Percentiles rank a stretch among this genome's conserved stretches.
Conservation (phyloP, 1,140 invertebrate species). For the Globodera rostochiensis region DNA sequence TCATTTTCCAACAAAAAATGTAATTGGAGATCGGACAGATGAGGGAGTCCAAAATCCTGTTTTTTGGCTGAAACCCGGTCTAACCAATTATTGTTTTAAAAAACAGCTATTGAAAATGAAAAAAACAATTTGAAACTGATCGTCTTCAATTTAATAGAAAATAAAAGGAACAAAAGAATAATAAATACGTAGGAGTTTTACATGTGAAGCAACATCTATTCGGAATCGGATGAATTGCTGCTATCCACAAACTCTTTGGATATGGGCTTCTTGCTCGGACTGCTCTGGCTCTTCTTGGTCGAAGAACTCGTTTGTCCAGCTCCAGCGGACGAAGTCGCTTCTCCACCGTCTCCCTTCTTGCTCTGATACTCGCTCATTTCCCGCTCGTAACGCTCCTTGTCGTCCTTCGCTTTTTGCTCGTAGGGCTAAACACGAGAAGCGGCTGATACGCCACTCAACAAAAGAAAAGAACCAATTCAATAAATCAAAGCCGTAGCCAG, state of each 20-base stretch:
- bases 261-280: conserved; percentile 43
- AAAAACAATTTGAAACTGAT: too few relatives aligned
- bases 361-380: conserved; percentile 58
- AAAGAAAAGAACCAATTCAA: not conserved
- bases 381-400: conserved; percentile 67
- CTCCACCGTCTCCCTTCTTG: conserved; percentile 12
- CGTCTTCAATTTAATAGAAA: too few relatives aligned
- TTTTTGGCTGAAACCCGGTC: too few relatives aligned
- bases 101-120: too few relatives aligned
- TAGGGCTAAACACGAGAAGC: conserved; percentile 35
- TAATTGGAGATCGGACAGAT: too few relatives aligned
- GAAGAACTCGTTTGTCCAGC: not conserved
- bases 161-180: too few relatives aligned
- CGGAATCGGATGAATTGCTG: conserved; percentile 29
- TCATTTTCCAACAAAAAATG: too few relatives aligned
- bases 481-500: too few relatives aligned
- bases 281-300: conserved; percentile 29
- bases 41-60: too few relatives aligned
- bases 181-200: not conserved
- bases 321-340: not conserved
- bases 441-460: not conserved
- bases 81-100: too few relatives aligned
- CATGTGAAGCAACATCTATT: not conserved
- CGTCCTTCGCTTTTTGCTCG: conserved; percentile 65
- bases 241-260: conserved; percentile 54